Evolutionary conservation across 1,140 invertebrate genomes (phyloP), one percentile per base, ranked within the genome.

Genomic region (Cydia strobilella): DNA sequence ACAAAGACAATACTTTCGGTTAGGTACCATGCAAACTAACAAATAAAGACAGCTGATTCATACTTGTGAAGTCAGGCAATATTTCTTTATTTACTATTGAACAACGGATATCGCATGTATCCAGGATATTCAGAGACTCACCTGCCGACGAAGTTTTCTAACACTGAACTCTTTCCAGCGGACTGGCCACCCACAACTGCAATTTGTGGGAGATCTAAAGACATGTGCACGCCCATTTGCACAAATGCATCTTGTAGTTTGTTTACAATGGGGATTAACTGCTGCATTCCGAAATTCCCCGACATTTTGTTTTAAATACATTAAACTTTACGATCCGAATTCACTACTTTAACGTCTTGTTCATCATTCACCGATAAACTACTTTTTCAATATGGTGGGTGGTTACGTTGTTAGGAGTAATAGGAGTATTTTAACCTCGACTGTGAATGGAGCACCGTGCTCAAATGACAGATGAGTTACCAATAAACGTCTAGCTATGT

Each of bases 91-190:
- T 59, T 23, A 59, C 54, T 23, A 23, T 59, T 10, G 9, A 23
- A 23, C 6, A 18, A 12, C 20, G 9, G 54, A 23, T 59, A 59
- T 59, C 54, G n/a, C 54, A n/a, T n/a, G 12, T 4, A 2, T 20
- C 54, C 20, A 23, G 54, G 20, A 59, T 59, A 59, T 59, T 23
- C 39, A 66, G 31, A 65, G 54, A 73, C 96, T 96, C 94, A 99
- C 98, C 97, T 98, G 91, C 99, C 99, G 85, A 99, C 99, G 93
- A 99, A 99, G 94, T 99, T 99, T 94, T 99, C 98, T 87, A 99
- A 94, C 80, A 99, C 98, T 71, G 98, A 99, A 93, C 97, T 99
- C 94, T 99, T 99, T 86, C 99, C 98, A 84, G 98, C 98, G 89
- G 97, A 98, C 94, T 99, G 98, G 84, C 98, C 98, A 92, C 99